A percentile compares a stretch with the other conserved stretches of the same genome.
Conservation (phyloP, 2,888 invertebrate genomes). For the Drosophila tripunctata region DNA sequence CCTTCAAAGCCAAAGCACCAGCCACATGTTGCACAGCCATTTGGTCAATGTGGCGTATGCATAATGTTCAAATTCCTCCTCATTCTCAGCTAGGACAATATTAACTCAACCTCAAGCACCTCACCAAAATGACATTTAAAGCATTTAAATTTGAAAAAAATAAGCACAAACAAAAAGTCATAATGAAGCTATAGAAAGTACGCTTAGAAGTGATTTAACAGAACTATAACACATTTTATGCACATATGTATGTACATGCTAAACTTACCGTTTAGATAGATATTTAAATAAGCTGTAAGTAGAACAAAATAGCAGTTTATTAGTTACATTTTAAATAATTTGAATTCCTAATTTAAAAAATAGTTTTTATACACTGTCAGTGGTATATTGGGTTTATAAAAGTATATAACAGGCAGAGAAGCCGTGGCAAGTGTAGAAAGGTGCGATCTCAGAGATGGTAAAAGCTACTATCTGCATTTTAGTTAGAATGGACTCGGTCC, state of each 20-base stretch:
- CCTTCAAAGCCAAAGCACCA: slow-evolving; percentile 5
- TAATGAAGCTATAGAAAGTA: slow-evolving; percentile 1
- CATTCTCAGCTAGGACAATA: slow-evolving; percentile 33
- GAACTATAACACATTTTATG: too few species aligned
- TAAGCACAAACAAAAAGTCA: slow-evolving; percentile 3
- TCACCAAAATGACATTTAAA: slow-evolving; percentile 52
- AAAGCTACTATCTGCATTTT: too few species aligned
- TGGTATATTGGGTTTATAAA: too few species aligned
- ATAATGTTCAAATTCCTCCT: slow-evolving; percentile 43
- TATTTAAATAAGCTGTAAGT: slow-evolving; percentile 51
- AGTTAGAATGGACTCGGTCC: too few species aligned
- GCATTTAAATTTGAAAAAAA: slow-evolving; percentile 5
- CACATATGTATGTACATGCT: slow-evolving; percentile 26
- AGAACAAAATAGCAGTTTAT: slow-evolving; percentile 1
- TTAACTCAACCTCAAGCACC: slow-evolving; percentile 43
- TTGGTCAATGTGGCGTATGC: slow-evolving; percentile 57
- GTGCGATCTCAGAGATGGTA: too few species aligned
- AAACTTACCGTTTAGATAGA: slow-evolving; percentile 32
- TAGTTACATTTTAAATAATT: neutral
- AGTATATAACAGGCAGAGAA: too few species aligned
- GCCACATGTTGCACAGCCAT: slow-evolving; percentile 77
- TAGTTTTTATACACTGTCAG: too few species aligned
- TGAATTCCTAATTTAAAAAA: too few species aligned
- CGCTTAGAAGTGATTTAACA: neutral
- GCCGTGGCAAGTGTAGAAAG: too few species aligned